These are phyloP conservation scores for Brachyistius frenatus DNA, from an alignment of 2,113 vertebrate genomes.

Conservation along the genomic window DNA sequence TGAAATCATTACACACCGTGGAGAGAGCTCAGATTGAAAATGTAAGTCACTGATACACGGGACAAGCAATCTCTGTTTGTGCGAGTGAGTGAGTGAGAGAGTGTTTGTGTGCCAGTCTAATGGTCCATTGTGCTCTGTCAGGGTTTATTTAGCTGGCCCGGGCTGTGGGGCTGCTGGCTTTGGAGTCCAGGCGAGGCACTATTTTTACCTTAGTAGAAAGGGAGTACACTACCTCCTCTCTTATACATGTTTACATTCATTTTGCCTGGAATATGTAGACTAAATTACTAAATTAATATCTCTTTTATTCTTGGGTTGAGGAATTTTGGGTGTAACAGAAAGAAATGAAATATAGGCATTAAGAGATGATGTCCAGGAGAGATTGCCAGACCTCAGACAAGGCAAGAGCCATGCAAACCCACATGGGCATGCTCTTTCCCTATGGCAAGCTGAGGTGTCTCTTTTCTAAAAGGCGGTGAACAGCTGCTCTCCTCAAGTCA, in stretches of 20 bases:
- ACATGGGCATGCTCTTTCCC: constrained; percentile 19
- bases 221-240: constrained; percentile 37
- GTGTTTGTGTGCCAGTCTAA: constrained; percentile 61
- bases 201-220: constrained; percentile 72
- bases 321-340: too few relatives aligned
- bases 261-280: constrained; percentile 30
- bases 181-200: constrained; percentile 63
- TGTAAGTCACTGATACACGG: constrained; percentile 63
- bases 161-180: constrained; percentile 62
- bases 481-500: constrained; percentile 79
- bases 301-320: not conserved
- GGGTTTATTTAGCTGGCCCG: constrained; percentile 72
- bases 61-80: constrained; percentile 29
- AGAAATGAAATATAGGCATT: too few relatives aligned
- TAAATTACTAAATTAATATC: constrained; percentile 14
- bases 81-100: constrained; percentile 29
- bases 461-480: constrained; percentile 66
- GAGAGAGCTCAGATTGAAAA: constrained; percentile 73
- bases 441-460: constrained; percentile 55
- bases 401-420: constrained; percentile 17
- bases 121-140: constrained; percentile 74
- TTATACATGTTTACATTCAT: constrained; percentile 40
- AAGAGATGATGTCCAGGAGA: not conserved
- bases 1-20: constrained; percentile 75
- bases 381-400: constrained; percentile 14